These are phyloP conservation scores for Caenorhabditis wallacei DNA, from an alignment of 2,888 invertebrate species.

Conservation along the genomic window DNA sequence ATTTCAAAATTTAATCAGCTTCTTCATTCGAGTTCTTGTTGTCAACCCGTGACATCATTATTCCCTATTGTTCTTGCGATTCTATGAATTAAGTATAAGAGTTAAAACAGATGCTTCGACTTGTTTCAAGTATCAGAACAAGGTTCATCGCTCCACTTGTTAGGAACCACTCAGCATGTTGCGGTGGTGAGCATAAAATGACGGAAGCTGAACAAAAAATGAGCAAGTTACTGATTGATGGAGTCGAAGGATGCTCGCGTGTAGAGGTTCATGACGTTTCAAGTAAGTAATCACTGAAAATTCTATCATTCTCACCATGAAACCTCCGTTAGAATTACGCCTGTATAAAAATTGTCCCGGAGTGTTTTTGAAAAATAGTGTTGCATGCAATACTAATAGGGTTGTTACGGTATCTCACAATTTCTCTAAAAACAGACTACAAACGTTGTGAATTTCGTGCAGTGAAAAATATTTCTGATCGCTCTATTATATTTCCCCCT, in stretches of 20 bases:
- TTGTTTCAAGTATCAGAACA: not conserved
- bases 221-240: constrained; percentile 76
- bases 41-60: not conserved
- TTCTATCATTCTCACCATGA: too few species aligned
- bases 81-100: not conserved
- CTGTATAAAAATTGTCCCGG: too few species aligned
- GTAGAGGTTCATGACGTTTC: constrained; percentile 84
- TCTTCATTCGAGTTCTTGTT: not conserved
- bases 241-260: constrained; percentile 82
- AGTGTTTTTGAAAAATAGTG: too few species aligned
- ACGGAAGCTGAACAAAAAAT: constrained; percentile 83
- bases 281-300: too few species aligned
- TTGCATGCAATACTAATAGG: too few species aligned
- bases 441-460: too few species aligned
- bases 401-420: too few species aligned
- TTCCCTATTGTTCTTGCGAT: not conserved
- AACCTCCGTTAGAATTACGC: too few species aligned
- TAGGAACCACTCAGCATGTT: constrained; percentile 23
- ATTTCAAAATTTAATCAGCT: not conserved
- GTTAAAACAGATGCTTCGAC: constrained; percentile 21
- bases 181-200: constrained; percentile 43
- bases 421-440: too few species aligned
- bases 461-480: too few species aligned
- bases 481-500: too few species aligned
- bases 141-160: not conserved